Conservation (phyloP, 2,797 vertebrate genomes). For the Sorex maritimensis region DNA sequence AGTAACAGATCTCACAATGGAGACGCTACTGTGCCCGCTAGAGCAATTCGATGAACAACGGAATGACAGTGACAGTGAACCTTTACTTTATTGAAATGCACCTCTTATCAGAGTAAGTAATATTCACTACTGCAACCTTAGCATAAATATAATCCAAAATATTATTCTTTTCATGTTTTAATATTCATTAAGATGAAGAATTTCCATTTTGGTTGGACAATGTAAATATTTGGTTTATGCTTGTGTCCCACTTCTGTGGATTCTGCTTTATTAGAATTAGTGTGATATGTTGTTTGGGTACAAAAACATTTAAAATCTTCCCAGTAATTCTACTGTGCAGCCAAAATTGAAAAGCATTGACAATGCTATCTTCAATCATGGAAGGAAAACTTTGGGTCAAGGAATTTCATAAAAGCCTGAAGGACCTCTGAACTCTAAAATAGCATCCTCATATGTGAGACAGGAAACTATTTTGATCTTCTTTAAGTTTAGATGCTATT, state of each 20-base stretch:
- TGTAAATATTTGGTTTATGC: neutral
- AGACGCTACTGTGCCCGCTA: no score
- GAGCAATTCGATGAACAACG: no score
- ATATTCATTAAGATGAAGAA: neutral
- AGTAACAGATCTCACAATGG: no score
- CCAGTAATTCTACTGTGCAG: neutral
- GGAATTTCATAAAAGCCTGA: neutral
- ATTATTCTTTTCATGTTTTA: neutral
- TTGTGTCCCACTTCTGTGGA: neutral
- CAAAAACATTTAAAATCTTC: constrained; percentile 25
- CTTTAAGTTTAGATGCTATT: neutral
- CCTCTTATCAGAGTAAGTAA: neutral
- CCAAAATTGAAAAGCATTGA: neutral
- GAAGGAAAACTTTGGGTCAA: neutral
- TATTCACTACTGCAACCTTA: neutral
- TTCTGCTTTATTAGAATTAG: neutral
- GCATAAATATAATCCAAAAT: constrained; percentile 11
- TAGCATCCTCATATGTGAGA: neutral
- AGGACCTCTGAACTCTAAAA: neutral
- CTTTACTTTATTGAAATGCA: neutral
- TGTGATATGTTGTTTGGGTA: constrained; percentile 1
- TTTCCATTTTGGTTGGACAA: neutral
- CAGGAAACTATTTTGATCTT: neutral
- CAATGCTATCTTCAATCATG: neutral
- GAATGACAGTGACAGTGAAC: no score